A percentile compares a stretch with the other conserved stretches of the same genome.
phyloP scores from a whole-genome alignment of 2,113 vertebrate species.

The Colistium nudipinnis region DNA sequence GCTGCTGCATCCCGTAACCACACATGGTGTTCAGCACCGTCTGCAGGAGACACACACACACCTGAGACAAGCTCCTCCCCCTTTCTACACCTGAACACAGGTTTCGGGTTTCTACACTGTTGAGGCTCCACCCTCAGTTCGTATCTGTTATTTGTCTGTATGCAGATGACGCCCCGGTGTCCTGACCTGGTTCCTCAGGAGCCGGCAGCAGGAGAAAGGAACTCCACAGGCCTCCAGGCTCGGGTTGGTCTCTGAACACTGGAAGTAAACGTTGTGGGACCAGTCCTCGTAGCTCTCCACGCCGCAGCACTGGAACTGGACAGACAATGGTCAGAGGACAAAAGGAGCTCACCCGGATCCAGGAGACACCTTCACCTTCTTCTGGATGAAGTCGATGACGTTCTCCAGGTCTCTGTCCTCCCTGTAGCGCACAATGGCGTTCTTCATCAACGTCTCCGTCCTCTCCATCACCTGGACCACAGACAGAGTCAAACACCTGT shows the following conservation, averaged over 20 bases:
- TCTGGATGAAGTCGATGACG: slow-evolving; percentile 86
- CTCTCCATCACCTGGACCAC: slow-evolving; percentile 73
- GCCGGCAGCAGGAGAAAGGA: slow-evolving; percentile 85
- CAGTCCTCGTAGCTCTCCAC: slow-evolving; percentile 80
- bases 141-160: too few relatives aligned
- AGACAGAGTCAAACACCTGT: too few relatives aligned
- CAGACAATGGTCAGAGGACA: background rate
- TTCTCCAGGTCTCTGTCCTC: slow-evolving; percentile 87
- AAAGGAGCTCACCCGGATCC: background rate
- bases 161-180: background rate
- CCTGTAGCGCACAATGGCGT: slow-evolving; percentile 76
- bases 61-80: background rate
- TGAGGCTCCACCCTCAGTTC: too few relatives aligned
- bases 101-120: too few relatives aligned
- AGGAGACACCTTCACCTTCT: slow-evolving; percentile 82
- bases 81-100: background rate
- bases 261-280: slow-evolving; percentile 84
- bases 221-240: slow-evolving; percentile 85
- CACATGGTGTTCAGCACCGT: slow-evolving; percentile 78
- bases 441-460: slow-evolving; percentile 77
- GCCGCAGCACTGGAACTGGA: slow-evolving; percentile 87
- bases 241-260: slow-evolving; percentile 80
- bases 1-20: slow-evolving; percentile 66
- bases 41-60: slow-evolving; percentile 26
- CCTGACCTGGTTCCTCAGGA: slow-evolving; percentile 75